Percentiles rank a stretch among this genome's conserved stretches.
Evolutionary conservation across 2,797 vertebrate species (phyloP).

Genomic region (Alfaro cultratus): DNA sequence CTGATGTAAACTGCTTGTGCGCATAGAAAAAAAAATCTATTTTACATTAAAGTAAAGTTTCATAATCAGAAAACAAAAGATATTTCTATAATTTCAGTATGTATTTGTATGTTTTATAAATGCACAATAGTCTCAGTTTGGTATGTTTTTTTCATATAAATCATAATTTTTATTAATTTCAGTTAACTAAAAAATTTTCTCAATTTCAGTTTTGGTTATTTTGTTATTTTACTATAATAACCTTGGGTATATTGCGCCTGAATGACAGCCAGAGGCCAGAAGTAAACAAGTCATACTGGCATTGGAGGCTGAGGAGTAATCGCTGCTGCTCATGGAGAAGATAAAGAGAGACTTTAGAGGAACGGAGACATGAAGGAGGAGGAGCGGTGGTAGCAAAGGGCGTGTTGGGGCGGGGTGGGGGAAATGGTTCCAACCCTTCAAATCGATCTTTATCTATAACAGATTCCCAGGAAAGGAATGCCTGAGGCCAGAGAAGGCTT

Average conservation of each 20-base stretch:
- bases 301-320: constrained; percentile 59
- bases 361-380: constrained; percentile 28
- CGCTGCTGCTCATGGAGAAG: constrained; percentile 57
- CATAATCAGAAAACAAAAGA: too few relatives aligned
- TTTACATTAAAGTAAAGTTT: too few relatives aligned
- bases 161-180: too few relatives aligned
- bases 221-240: too few relatives aligned
- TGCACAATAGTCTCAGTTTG: too few relatives aligned
- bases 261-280: constrained; percentile 62
- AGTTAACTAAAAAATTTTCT: too few relatives aligned
- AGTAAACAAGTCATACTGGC: constrained; percentile 70
- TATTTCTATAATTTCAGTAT: too few relatives aligned
- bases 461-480: constrained; percentile 61
- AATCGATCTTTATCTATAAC: constrained; percentile 70
- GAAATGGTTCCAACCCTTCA: constrained; percentile 40
- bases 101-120: too few relatives aligned
- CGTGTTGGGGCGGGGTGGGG: neutral
- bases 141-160: too few relatives aligned
- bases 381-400: constrained; percentile 28
- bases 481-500: constrained; percentile 45
- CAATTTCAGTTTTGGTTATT: too few relatives aligned
- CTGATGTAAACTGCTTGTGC: too few relatives aligned
- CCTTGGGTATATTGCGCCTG: constrained; percentile 56
- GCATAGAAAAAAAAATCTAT: too few relatives aligned
- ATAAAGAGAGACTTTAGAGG: constrained; percentile 49